Evolutionary conservation across 2,888 invertebrate genomes (phyloP).

Genomic region (Oscheius sp.): DNA sequence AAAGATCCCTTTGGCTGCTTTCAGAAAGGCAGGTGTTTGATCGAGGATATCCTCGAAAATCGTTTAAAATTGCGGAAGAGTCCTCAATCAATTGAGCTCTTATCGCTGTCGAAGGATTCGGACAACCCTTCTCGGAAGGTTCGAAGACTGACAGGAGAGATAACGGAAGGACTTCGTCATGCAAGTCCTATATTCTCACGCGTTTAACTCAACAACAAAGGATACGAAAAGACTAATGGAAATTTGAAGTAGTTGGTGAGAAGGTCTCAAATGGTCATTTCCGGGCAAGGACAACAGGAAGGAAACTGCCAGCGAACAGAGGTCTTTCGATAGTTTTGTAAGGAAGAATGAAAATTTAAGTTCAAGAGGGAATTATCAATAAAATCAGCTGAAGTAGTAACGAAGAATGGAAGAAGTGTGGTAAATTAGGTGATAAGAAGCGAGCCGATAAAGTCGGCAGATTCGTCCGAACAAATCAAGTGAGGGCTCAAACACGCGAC

Average conservation of each 20-base stretch:
- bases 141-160: conserved; percentile 7
- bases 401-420: not conserved
- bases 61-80: not conserved
- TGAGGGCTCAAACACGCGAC: too few relatives aligned
- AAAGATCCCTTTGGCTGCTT: too few relatives aligned
- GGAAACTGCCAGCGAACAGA: not conserved
- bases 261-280: not conserved
- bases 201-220: not conserved
- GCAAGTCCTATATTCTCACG: too few relatives aligned
- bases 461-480: too few relatives aligned
- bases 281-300: not conserved
- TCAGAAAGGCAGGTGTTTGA: too few relatives aligned
- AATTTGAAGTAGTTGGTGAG: not conserved
- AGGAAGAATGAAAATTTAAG: too few relatives aligned
- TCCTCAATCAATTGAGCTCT: conserved; percentile 15
- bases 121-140: conserved; percentile 8
- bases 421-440: not conserved
- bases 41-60: too few relatives aligned
- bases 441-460: too few relatives aligned
- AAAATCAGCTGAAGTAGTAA: not conserved
- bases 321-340: too few relatives aligned
- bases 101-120: not conserved
- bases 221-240: not conserved
- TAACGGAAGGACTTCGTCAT: too few relatives aligned
- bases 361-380: too few relatives aligned